phyloP scores from a whole-genome alignment of 2,888 invertebrate species.

The Onthophagus sagittarius region DNA sequence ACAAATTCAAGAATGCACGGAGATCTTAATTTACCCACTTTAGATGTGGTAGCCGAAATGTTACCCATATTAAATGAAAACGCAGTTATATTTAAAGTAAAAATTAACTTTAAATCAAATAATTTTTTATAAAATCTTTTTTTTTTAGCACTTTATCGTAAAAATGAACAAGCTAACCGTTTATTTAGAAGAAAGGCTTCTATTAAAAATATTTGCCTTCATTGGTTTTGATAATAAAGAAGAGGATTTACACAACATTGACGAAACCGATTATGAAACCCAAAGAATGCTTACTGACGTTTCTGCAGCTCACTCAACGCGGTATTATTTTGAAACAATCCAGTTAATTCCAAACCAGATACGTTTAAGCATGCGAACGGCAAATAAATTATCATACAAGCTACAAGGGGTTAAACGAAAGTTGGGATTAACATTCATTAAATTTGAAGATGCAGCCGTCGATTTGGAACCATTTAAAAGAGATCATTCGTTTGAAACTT shows the following conservation, averaged over 20 bases:
- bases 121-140: not conserved
- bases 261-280: slow-evolving; percentile 77
- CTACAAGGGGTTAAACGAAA: slow-evolving; percentile 78
- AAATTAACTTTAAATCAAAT: not conserved
- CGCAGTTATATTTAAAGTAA: slow-evolving; percentile 80
- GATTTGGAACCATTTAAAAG: slow-evolving; percentile 85
- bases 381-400: slow-evolving; percentile 73
- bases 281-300: slow-evolving; percentile 76
- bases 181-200: slow-evolving; percentile 80
- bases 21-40: slow-evolving; percentile 62
- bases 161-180: slow-evolving; percentile 79
- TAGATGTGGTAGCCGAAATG: slow-evolving; percentile 76
- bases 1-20: slow-evolving; percentile 50
- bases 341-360: slow-evolving; percentile 58
- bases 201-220: slow-evolving; percentile 68
- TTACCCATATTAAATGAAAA: slow-evolving; percentile 63
- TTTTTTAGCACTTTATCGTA: slow-evolving; percentile 67
- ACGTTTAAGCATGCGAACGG: slow-evolving; percentile 84
- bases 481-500: slow-evolving; percentile 88
- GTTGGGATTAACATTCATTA: slow-evolving; percentile 83
- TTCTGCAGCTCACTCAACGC: slow-evolving; percentile 28
- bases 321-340: slow-evolving; percentile 46
- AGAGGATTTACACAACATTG: slow-evolving; percentile 54
- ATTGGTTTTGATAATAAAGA: slow-evolving; percentile 56
- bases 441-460: slow-evolving; percentile 95